Evolutionary conservation across 2,113 vertebrate species (phyloP).

Genomic region (Sinocyclocheilus anophthalmus): DNA sequence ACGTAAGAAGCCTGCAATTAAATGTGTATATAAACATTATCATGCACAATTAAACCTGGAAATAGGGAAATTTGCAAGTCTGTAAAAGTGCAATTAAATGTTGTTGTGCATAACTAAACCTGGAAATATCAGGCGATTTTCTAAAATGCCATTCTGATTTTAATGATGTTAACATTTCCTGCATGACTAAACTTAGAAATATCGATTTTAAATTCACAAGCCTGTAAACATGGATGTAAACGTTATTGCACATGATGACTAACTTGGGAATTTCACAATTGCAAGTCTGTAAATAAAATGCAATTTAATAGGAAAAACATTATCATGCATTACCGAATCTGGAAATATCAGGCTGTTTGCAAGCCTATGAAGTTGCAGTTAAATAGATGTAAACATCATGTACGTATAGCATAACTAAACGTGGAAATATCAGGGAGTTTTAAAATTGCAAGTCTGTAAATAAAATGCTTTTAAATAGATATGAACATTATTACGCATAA

Average conservation of each 20-base stretch:
- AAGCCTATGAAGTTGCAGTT: no score
- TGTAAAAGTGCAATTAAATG: background rate
- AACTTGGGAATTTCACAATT: no score
- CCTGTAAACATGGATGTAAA: background rate
- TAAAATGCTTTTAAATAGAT: background rate
- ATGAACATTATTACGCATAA: no score
- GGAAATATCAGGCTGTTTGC: no score
- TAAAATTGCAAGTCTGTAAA: background rate
- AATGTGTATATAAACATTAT: background rate
- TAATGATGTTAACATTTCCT: no score
- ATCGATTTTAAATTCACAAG: background rate
- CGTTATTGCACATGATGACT: background rate
- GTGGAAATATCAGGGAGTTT: background rate
- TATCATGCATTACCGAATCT: no score
- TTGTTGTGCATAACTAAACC: background rate
- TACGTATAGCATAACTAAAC: no score
- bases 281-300: no score
- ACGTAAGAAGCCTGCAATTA: constrained; percentile 79
- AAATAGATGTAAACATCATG: no score
- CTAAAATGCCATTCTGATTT: no score
- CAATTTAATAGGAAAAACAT: no score
- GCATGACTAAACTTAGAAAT: no score
- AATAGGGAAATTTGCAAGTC: background rate
- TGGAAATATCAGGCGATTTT: background rate
- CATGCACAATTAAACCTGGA: background rate